A percentile compares a stretch with the other conserved stretches of the same genome.
Conservation (phyloP, 2,797 vertebrate genomes). For the Nothura maculosa region DNA sequence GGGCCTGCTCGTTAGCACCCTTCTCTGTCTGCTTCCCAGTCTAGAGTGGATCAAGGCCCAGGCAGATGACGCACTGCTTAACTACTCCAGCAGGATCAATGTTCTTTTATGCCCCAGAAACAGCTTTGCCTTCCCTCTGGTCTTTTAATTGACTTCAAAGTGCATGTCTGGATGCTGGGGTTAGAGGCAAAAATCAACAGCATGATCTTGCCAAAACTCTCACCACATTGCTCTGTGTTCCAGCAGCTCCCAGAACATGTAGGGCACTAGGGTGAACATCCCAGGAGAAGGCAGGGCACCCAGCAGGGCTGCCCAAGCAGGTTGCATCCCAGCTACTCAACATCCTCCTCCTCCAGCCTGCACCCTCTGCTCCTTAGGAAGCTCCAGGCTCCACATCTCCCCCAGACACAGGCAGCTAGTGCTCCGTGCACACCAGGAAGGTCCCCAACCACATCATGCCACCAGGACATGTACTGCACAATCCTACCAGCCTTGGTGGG, state of each 20-base stretch:
- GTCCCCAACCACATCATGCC: fast-evolving
- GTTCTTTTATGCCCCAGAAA: not conserved
- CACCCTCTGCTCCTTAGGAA: not conserved
- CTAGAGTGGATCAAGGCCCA: fast-evolving
- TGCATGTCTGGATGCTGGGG: not conserved
- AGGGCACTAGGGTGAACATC: not conserved
- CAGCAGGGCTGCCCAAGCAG: not conserved
- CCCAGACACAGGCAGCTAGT: not conserved
- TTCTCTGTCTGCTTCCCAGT: fast-evolving
- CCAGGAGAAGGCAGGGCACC: not conserved
- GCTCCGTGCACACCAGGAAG: fast-evolving
- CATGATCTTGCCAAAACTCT: not conserved
- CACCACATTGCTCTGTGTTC: fast-evolving
- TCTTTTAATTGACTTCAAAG: not conserved
- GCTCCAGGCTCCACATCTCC: not conserved
- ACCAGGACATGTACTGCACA: fast-evolving
- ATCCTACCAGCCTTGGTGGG: not conserved
- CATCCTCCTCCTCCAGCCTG: not conserved
- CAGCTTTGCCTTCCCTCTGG: not conserved
- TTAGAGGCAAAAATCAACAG: not conserved
- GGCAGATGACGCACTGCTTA: not conserved
- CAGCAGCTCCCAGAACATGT: not conserved
- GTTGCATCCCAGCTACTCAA: fast-evolving
- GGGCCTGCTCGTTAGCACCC: not conserved
- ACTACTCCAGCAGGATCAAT: not conserved